Conservation (phyloP, 2,113 vertebrate species). For the Lutjanus erythropterus region DNA sequence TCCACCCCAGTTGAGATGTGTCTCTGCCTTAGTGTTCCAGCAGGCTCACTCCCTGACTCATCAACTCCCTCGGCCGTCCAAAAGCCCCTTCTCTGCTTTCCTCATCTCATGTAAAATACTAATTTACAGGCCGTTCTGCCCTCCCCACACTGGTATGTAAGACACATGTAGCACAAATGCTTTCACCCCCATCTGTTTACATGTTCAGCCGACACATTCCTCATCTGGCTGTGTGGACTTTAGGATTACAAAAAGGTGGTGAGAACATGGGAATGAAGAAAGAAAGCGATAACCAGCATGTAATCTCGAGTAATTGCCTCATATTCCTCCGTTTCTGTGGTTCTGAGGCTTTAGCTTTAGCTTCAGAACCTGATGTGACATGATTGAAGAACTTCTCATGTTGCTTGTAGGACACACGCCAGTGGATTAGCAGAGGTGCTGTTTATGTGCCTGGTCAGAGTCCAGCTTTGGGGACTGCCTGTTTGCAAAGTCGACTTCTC, state of each 20-base stretch:
- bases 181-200: constrained; percentile 35
- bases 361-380: constrained; percentile 2
- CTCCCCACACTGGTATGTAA: constrained; percentile 29
- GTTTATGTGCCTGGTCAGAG: constrained; percentile 46
- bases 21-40: constrained; percentile 42
- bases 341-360: constrained; percentile 2
- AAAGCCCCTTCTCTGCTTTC: constrained; percentile 59
- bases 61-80: constrained; percentile 15
- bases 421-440: constrained; percentile 50
- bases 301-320: constrained; percentile 26
- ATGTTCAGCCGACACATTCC: constrained; percentile 49
- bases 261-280: constrained; percentile 12
- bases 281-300: constrained; percentile 30
- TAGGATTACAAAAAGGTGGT: constrained; percentile 18
- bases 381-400: constrained; percentile 32
- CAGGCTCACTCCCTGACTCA: constrained; percentile 55
- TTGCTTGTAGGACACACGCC: constrained; percentile 25
- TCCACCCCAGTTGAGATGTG: constrained; percentile 35
- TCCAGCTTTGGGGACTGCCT: constrained; percentile 32
- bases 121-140: constrained; percentile 45
- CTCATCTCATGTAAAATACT: constrained; percentile 68
- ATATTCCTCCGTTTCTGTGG: constrained; percentile 11
- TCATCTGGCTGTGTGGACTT: constrained; percentile 45
- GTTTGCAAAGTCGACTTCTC: constrained; percentile 52
- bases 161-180: constrained; percentile 51